Evolutionary conservation across 2,888 invertebrate species (phyloP).

Genomic region (Xestia rhomboidea): DNA sequence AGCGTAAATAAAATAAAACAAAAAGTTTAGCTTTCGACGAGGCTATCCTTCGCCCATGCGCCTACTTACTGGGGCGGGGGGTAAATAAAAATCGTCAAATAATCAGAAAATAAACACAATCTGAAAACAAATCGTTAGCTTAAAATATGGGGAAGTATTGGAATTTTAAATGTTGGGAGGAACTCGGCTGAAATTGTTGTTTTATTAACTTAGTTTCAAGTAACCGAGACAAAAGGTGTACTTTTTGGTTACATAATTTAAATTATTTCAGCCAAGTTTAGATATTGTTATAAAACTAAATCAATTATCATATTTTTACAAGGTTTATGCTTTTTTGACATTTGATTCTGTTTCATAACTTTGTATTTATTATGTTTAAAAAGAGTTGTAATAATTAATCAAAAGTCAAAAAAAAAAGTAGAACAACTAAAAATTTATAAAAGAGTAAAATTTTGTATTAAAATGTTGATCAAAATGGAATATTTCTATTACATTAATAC

Average conservation of each 20-base stretch:
- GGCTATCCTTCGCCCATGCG: slow-evolving; percentile 76
- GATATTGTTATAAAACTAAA: not conserved
- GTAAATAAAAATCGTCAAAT: slow-evolving; percentile 68
- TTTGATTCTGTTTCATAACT: slow-evolving; percentile 11
- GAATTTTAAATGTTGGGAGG: not conserved
- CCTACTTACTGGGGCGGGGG: slow-evolving; percentile 66
- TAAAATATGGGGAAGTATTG: slow-evolving; percentile 36
- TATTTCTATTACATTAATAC: not conserved
- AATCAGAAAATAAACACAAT: slow-evolving; percentile 73
- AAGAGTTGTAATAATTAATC: not conserved
- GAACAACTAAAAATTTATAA: not conserved
- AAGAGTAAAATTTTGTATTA: not conserved
- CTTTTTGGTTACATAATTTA: not conserved
- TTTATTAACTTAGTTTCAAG: not conserved
- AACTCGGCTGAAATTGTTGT: slow-evolving; percentile 20
- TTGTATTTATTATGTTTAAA: not conserved
- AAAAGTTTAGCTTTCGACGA: slow-evolving; percentile 73
- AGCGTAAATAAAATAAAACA: slow-evolving; percentile 77
- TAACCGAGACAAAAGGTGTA: not conserved
- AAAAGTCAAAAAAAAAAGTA: not conserved
- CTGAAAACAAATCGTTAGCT: slow-evolving; percentile 79
- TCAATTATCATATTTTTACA: slow-evolving; percentile 2
- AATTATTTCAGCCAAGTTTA: slow-evolving; percentile 26
- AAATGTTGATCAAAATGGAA: not conserved
- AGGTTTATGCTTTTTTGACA: not conserved